Percentiles rank a stretch among this genome's conserved stretches.
Conservation (phyloP, 1,140 invertebrate genomes). For the Xylocopa sonorina region DNA sequence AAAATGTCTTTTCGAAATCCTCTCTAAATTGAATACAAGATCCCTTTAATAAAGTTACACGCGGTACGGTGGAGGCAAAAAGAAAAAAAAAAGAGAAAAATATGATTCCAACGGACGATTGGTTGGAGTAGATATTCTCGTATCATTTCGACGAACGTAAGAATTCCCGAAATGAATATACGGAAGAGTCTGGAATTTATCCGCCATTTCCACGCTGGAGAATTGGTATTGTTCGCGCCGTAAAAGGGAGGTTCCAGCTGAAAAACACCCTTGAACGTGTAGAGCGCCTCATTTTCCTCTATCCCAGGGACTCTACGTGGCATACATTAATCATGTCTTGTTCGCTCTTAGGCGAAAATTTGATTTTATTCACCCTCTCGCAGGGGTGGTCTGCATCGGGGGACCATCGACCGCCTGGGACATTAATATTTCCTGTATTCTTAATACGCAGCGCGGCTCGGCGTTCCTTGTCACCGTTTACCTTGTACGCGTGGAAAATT, state of each 20-base stretch:
- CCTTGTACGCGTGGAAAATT: not conserved
- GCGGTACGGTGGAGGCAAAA: not conserved
- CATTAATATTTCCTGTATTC: slow-evolving; percentile 55
- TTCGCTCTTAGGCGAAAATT: slow-evolving; percentile 63
- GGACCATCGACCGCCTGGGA: slow-evolving; percentile 10
- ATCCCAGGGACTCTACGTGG: slow-evolving; percentile 54
- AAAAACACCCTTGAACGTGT: slow-evolving; percentile 55
- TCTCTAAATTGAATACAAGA: slow-evolving; percentile 66
- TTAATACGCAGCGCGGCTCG: not conserved
- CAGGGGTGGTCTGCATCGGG: not conserved
- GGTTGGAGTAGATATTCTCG: slow-evolving; percentile 22
- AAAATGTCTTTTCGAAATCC: slow-evolving; percentile 58
- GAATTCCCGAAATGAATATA: not conserved
- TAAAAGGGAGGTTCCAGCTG: slow-evolving; percentile 40
- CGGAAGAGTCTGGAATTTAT: slow-evolving; percentile 26
- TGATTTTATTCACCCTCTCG: slow-evolving; percentile 64
- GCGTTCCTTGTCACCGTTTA: not conserved
- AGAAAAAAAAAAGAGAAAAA: not conserved
- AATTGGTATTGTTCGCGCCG: slow-evolving; percentile 27
- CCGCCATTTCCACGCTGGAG: not conserved
- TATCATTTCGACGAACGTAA: not conserved
- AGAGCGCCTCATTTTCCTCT: slow-evolving; percentile 55
- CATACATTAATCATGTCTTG: slow-evolving; percentile 64
- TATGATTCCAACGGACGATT: slow-evolving; percentile 44
- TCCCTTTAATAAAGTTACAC: slow-evolving; percentile 62